A percentile compares a stretch with the other conserved stretches of the same genome.
Conservation (phyloP, 2,888 invertebrate genomes). For the Monopis laevigella region DNA sequence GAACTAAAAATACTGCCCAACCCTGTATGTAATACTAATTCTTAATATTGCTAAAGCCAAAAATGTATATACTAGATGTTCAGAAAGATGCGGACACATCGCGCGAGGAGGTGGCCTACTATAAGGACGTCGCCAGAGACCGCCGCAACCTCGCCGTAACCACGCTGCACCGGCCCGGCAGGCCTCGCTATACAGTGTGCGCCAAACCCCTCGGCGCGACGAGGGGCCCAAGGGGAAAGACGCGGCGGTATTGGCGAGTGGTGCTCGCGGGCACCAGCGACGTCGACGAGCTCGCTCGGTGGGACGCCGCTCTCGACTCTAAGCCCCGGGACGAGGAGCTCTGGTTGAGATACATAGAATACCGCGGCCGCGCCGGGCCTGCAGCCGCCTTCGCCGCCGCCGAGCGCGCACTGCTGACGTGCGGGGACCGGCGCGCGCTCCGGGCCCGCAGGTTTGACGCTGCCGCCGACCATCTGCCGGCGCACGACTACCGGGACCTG, state of each 20-base stretch:
- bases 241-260: background rate
- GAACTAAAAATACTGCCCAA: no score
- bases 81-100: background rate
- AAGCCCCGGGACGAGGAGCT: conserved; percentile 23
- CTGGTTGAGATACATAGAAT: no score
- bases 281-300: background rate
- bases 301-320: conserved; percentile 19
- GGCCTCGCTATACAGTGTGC: conserved; percentile 61
- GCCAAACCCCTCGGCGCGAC: conserved; percentile 19
- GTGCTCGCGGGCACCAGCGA: conserved; percentile 19
- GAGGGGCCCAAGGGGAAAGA: conserved; percentile 22
- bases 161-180: conserved; percentile 71
- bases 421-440: background rate
- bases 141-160: conserved; percentile 65
- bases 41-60: no score
- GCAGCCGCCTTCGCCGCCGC: background rate
- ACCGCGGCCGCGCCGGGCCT: no score
- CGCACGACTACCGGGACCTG: background rate
- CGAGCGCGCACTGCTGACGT: background rate
- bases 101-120: conserved; percentile 48
- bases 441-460: background rate
- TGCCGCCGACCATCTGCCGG: background rate
- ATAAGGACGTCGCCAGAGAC: conserved; percentile 66
- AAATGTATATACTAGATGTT: background rate
- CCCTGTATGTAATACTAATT: no score